phyloP scores from a whole-genome alignment of 2,888 invertebrate species.

The Galerucella nymphaeae region DNA sequence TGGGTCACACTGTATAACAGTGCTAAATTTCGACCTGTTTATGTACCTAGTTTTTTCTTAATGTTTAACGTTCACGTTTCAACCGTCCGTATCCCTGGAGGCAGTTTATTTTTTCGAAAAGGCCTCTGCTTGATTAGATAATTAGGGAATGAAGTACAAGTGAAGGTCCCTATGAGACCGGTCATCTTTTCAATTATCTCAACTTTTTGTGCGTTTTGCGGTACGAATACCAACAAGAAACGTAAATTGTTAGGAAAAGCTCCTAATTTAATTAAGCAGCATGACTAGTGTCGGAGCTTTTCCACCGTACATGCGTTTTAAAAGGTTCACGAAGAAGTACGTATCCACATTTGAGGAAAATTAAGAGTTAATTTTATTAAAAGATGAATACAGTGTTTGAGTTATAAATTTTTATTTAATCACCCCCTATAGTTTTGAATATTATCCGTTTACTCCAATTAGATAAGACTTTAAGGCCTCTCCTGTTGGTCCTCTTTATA shows the following conservation, averaged over 20 bases:
- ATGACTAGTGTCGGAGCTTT: background rate
- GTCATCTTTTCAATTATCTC: constrained; percentile 36
- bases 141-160: constrained; percentile 33
- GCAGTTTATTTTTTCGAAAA: constrained; percentile 25
- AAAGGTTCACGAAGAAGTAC: background rate
- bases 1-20: background rate
- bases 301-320: background rate
- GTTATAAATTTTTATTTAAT: background rate
- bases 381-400: background rate
- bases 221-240: constrained; percentile 13
- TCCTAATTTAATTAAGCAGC: constrained; percentile 12
- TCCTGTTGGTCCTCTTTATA: too few relatives aligned
- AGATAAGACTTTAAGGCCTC: too few relatives aligned
- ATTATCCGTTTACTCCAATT: background rate
- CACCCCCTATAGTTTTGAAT: too few relatives aligned
- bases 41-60: constrained; percentile 2
- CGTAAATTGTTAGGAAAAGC: constrained; percentile 1
- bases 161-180: constrained; percentile 30
- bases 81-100: constrained; percentile 6
- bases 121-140: constrained; percentile 30
- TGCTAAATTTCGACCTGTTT: background rate
- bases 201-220: constrained; percentile 24
- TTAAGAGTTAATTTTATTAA: background rate
- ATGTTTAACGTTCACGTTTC: constrained; percentile 26
- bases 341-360: background rate